phyloP scores from a whole-genome alignment of 2,113 vertebrate genomes.

The Heloderma charlesbogerti region DNA sequence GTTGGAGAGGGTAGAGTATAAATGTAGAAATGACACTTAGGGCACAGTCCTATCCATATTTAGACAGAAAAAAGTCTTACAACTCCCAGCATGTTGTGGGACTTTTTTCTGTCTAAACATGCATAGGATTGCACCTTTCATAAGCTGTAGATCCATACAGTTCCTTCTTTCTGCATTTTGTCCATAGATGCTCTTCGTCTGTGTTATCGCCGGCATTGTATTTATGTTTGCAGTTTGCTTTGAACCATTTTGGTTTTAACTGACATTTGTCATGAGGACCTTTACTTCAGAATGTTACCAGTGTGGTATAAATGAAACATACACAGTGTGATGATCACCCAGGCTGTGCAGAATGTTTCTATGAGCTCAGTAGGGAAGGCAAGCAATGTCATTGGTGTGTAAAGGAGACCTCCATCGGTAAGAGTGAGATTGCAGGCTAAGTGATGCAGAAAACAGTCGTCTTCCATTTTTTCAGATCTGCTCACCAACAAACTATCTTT shows the following conservation, averaged over 20 bases:
- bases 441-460: neutral
- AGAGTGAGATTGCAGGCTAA: neutral
- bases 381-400: neutral
- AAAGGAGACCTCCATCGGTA: constrained; percentile 64
- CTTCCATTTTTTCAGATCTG: neutral
- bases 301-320: neutral
- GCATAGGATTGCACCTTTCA: too few relatives aligned
- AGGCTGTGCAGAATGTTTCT: neutral
- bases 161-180: neutral
- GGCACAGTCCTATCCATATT: too few relatives aligned
- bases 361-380: neutral
- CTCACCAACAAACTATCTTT: neutral
- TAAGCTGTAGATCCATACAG: fast-evolving
- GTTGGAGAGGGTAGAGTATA: neutral
- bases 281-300: neutral
- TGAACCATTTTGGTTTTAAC: neutral
- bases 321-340: too few relatives aligned
- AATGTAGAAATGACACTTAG: neutral
- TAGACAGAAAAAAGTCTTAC: too few relatives aligned
- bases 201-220: neutral
- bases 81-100: too few relatives aligned
- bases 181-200: neutral
- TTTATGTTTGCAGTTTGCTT: neutral
- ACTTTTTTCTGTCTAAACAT: too few relatives aligned
- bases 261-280: neutral